These are phyloP conservation scores for Drosophila cognata DNA, from an alignment of 2,888 invertebrate species.

Conservation along the genomic window DNA sequence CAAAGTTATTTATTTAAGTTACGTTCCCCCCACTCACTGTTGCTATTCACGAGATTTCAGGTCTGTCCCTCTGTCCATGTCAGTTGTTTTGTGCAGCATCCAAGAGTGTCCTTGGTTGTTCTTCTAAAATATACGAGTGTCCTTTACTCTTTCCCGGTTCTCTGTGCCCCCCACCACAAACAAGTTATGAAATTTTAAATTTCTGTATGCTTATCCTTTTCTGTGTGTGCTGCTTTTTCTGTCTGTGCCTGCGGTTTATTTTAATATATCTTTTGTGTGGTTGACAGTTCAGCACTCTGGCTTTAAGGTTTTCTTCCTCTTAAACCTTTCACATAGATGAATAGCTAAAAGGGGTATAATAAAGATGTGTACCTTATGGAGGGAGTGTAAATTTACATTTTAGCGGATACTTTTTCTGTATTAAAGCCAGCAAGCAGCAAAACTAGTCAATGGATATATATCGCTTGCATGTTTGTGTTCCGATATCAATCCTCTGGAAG, in stretches of 20 bases:
- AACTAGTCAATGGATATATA: not conserved
- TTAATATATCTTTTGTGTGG: constrained; percentile 13
- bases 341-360: not conserved
- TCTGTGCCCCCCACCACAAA: constrained; percentile 21
- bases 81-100: constrained; percentile 19
- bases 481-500: not conserved
- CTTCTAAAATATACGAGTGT: constrained; percentile 46
- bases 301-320: not conserved
- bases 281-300: constrained; percentile 21
- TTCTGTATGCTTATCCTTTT: constrained; percentile 30
- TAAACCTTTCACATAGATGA: not conserved
- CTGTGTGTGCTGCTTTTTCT: constrained; percentile 10
- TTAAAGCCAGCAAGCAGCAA: not conserved
- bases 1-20: constrained; percentile 50
- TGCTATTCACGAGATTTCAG: not conserved
- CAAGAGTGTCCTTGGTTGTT: constrained; percentile 55
- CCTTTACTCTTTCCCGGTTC: constrained; percentile 16
- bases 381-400: not conserved
- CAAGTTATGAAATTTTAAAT: constrained; percentile 47
- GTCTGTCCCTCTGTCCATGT: constrained; percentile 6
- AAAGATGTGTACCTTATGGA: not conserved
- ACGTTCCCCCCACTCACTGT: not conserved
- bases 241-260: constrained; percentile 23
- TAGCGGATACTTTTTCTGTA: not conserved
- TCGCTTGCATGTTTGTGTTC: not conserved